Conservation (phyloP, 1,140 invertebrate species). For the Cylas formicarius region DNA sequence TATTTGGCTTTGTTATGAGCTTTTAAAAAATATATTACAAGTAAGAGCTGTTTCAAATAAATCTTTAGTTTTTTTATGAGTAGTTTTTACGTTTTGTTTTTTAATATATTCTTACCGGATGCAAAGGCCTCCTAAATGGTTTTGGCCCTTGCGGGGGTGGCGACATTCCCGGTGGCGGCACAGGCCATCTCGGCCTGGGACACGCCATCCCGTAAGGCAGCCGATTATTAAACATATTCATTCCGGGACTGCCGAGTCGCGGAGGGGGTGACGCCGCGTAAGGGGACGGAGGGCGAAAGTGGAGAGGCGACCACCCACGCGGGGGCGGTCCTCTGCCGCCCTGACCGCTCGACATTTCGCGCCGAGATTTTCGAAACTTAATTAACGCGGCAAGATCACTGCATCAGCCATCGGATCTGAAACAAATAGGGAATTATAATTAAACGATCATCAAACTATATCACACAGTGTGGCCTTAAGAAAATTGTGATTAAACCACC, state of each 20-base stretch:
- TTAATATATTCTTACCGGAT: conserved; percentile 41
- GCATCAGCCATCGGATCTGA: conserved; percentile 22
- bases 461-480: background rate
- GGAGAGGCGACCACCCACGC: conserved; percentile 41
- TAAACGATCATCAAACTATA: background rate
- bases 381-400: conserved; percentile 1
- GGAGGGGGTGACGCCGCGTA: conserved; percentile 58
- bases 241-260: conserved; percentile 44
- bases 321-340: conserved; percentile 35
- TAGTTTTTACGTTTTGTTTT: background rate
- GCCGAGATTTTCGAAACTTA: conserved; percentile 1
- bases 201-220: conserved; percentile 46
- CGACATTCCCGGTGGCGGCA: conserved; percentile 41
- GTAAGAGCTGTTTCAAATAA: background rate
- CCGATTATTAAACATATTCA: conserved; percentile 40
- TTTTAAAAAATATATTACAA: background rate
- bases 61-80: background rate
- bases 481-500: background rate
- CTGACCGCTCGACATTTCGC: conserved; percentile 37
- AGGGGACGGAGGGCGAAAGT: conserved; percentile 56
- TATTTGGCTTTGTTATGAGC: background rate
- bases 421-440: conserved; percentile 6
- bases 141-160: conserved; percentile 43
- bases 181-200: conserved; percentile 55
- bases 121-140: conserved; percentile 40